Evolutionary conservation across 2,888 invertebrate species (phyloP).

Genomic region (Encarsia formosa): DNA sequence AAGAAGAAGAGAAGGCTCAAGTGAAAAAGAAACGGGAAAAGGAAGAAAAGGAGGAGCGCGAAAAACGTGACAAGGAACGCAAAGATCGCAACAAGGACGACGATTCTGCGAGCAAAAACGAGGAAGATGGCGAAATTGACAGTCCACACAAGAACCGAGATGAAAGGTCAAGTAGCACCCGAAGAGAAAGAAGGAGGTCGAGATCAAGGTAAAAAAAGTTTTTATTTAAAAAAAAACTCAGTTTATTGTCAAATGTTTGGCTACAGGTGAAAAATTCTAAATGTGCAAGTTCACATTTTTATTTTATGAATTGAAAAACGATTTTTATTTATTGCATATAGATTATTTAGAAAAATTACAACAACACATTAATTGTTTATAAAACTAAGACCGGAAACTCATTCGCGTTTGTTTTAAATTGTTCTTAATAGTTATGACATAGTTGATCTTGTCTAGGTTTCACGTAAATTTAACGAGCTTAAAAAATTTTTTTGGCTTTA

Average conservation of each 20-base stretch:
- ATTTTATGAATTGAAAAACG: background rate
- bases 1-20: slow-evolving; percentile 68
- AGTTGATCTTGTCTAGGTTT: no score
- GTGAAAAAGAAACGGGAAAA: slow-evolving; percentile 58
- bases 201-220: slow-evolving; percentile 51
- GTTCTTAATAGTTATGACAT: no score
- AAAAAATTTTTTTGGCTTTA: no score
- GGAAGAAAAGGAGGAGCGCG: slow-evolving; percentile 50
- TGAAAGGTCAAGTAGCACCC: slow-evolving; percentile 43
- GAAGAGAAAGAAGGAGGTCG: slow-evolving; percentile 51
- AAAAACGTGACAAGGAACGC: slow-evolving; percentile 47
- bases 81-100: slow-evolving; percentile 21
- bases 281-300: background rate
- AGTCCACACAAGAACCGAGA: slow-evolving; percentile 46
- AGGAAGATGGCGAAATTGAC: slow-evolving; percentile 42
- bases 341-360: no score
- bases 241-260: background rate
- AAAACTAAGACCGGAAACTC: no score
- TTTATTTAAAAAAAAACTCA: slow-evolving; percentile 42
- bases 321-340: background rate
- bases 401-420: no score
- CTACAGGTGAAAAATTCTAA: no score
- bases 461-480: no score
- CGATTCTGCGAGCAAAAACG: slow-evolving; percentile 19
- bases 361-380: no score